Conservation (phyloP, 2,888 invertebrate genomes). For the Tipula lateralis region DNA sequence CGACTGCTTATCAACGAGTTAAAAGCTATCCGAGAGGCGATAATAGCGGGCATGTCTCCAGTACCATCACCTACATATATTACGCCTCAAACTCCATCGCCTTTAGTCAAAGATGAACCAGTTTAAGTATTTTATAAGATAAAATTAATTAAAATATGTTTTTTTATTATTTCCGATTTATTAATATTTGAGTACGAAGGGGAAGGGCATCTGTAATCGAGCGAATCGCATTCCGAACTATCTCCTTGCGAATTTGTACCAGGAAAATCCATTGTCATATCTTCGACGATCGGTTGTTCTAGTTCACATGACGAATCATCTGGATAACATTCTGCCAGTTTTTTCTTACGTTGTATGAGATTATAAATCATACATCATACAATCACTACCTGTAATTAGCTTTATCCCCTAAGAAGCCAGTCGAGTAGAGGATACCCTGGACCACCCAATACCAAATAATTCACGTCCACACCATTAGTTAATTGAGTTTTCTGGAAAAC, state of each 20-base stretch:
- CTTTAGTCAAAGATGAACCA: neutral
- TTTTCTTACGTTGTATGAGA: neutral
- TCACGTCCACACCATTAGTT: neutral
- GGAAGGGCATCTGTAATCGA: neutral
- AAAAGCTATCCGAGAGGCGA: neutral
- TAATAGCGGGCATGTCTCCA: neutral
- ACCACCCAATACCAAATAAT: neutral
- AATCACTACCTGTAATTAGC: neutral
- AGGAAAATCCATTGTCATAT: neutral
- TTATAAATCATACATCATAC: neutral
- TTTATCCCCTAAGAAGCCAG: neutral
- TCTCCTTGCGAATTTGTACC: neutral
- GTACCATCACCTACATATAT: neutral
- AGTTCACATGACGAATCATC: neutral
- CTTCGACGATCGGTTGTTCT: neutral
- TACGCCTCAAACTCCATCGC: neutral
- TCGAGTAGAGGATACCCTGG: neutral
- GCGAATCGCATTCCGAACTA: neutral
- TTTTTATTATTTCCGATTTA: neutral
- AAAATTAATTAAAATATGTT: neutral
- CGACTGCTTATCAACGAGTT: neutral
- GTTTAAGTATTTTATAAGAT: neutral
- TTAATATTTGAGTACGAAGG: neutral
- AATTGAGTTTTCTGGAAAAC: neutral
- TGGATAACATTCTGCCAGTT: neutral